Evolutionary conservation across 2,113 vertebrate species (phyloP).

Genomic region (Uropsilus gracilis): DNA sequence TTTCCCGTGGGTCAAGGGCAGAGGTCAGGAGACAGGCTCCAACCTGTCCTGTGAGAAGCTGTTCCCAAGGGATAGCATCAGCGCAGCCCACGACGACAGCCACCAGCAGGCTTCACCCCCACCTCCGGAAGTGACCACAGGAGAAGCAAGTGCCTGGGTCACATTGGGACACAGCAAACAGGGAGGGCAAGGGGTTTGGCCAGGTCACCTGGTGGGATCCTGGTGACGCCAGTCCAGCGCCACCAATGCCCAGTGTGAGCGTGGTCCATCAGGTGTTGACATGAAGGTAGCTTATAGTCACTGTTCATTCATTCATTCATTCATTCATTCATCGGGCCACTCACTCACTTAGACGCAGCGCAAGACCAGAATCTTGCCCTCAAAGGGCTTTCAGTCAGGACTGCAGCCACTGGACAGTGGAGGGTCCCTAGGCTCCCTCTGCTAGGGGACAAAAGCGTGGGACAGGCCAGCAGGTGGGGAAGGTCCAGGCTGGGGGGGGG

Average conservation of each 20-base stretch:
- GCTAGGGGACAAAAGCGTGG: background rate
- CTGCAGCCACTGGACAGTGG: no score
- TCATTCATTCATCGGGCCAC: background rate
- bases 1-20: background rate
- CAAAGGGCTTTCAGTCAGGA: background rate
- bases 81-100: background rate
- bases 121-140: background rate
- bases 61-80: background rate
- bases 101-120: background rate
- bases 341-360: fast-evolving
- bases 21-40: background rate
- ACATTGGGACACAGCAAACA: background rate
- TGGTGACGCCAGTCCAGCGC: fast-evolving
- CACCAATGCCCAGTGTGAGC: background rate
- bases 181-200: fast-evolving
- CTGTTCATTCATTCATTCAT: background rate
- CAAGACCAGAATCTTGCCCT: background rate
- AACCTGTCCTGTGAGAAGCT: background rate
- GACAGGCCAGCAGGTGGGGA: fast-evolving
- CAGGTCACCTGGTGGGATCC: background rate
- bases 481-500: background rate
- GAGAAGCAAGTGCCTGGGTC: background rate
- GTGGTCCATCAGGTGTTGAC: no score
- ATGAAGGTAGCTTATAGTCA: no score
- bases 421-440: background rate